Percentiles rank a stretch among this genome's conserved stretches.
phyloP scores from a whole-genome alignment of 2,113 vertebrate genomes.

The Nesoenas mayeri region DNA sequence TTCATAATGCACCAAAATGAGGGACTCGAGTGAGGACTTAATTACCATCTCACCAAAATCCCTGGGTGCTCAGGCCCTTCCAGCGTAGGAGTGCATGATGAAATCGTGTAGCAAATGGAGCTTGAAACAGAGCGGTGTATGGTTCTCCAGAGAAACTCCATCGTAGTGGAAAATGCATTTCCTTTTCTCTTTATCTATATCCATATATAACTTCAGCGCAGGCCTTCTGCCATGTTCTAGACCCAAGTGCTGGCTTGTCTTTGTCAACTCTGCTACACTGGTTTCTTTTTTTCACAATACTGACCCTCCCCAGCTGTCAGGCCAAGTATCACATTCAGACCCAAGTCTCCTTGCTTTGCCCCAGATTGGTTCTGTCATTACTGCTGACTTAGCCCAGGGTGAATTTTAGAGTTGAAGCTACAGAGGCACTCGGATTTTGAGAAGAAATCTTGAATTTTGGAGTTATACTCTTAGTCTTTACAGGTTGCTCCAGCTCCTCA shows the following conservation, averaged over 20 bases:
- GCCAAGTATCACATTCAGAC: background rate
- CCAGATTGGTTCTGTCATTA: background rate
- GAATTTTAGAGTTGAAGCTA: background rate
- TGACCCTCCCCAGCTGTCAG: background rate
- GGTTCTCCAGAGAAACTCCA: background rate
- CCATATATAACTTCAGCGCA: background rate
- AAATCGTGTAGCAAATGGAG: background rate
- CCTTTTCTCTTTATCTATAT: background rate
- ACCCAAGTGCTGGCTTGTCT: background rate
- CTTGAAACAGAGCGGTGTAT: background rate
- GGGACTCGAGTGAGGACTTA: conserved; percentile 21
- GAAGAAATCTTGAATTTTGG: background rate
- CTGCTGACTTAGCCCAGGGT: background rate
- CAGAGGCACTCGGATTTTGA: background rate
- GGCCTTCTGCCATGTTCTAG: background rate
- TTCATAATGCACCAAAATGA: conserved; percentile 42
- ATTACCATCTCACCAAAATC: conserved; percentile 39
- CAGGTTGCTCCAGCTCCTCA: background rate
- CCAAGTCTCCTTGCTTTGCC: background rate
- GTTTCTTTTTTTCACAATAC: background rate
- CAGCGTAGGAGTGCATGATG: accelerated
- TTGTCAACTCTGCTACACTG: background rate
- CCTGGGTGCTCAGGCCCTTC: background rate
- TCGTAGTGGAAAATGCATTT: background rate
- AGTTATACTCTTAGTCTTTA: background rate